Conservation (phyloP, 2,797 vertebrate genomes). For the Tauraco hartlaubi region DNA sequence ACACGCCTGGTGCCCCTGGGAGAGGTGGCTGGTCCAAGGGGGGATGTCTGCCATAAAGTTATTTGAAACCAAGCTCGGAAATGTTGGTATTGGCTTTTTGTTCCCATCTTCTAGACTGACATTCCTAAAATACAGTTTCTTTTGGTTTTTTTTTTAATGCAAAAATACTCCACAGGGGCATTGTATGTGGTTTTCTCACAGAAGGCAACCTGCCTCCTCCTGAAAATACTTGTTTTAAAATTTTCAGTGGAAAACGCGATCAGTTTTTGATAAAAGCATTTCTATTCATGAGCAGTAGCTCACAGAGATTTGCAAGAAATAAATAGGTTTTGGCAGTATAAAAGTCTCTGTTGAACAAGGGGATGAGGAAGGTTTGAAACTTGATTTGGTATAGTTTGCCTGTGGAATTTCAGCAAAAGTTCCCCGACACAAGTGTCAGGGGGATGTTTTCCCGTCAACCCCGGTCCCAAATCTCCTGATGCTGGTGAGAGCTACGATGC, state of each 20-base stretch:
- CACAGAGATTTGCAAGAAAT: slow-evolving; percentile 50
- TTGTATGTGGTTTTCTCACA: neutral
- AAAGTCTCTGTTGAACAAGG: slow-evolving; percentile 44
- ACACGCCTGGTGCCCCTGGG: neutral
- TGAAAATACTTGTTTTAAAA: slow-evolving; percentile 52
- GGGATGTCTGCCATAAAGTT: neutral
- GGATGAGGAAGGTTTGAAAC: slow-evolving; percentile 56
- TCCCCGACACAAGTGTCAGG: neutral
- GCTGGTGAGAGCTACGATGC: neutral
- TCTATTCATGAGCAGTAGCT: slow-evolving; percentile 64
- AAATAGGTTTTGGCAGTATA: slow-evolving; percentile 63
- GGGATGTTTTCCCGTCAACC: neutral
- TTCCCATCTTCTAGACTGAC: neutral
- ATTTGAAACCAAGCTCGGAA: neutral
- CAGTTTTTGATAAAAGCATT: slow-evolving; percentile 57
- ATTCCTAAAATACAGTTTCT: neutral
- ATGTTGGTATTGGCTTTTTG: neutral
- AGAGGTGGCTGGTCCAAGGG: neutral
- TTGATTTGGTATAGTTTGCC: neutral
- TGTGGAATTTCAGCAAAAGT: neutral
- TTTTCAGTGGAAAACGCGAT: slow-evolving; percentile 24
- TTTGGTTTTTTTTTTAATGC: neutral
- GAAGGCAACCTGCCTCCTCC: slow-evolving; percentile 55
- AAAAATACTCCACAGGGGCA: neutral
- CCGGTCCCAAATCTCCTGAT: neutral